Base-by-base conservation (phyloP, 1,140 invertebrate species). In the Colletes latitarsis region DNA sequence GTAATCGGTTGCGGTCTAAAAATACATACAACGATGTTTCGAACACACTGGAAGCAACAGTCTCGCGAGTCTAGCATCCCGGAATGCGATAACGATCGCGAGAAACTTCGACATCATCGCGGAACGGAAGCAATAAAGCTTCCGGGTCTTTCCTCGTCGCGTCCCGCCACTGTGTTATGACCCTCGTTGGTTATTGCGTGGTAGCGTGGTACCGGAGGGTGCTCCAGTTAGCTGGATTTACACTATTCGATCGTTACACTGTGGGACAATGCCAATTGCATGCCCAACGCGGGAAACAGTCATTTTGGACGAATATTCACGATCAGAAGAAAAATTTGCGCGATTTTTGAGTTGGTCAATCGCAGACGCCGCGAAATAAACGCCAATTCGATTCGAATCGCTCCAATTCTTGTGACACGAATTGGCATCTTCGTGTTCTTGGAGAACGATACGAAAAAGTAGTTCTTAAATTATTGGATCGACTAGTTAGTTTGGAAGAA, bases 331-430 rank as follows among this genome's bases (percentile, higher is more conserved):
- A 30, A 30, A 30, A 30, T 30, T 30, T 30, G 30, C 30, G 30
- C 30, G 30, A 30, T 30, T 30, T 30, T 30, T 1, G 30, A 30
- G 41, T 3, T 15, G 19, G 19, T 4, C 9, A 15, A 64, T 14
- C 49, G n/a, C 10, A 46, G 21, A 17, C 43, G n/a, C 55, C 9
- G 43, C 21, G 6, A 71, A 43, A 4, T 3, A 19, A 14, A n/a
- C 4, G 14, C n/a, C 52, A 43, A 17, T 57, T 73, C 60, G 49
- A 76, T 78, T 70, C 57, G 71, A 73, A 78, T 82, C 53, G 52
- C 17, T 19, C 58, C 14, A 55, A 62, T 74, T 84, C 57, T 49
- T n/a, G 6, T 19, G 53, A 19, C 30, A 57, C 49, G 15, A 68
- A 57, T 62, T 53, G n/a, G 71, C 4, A 19, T 12, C 14, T 8